These are phyloP conservation scores for Drosophila kokeensis DNA, from an alignment of 2,888 invertebrate species.

Conservation along the genomic window DNA sequence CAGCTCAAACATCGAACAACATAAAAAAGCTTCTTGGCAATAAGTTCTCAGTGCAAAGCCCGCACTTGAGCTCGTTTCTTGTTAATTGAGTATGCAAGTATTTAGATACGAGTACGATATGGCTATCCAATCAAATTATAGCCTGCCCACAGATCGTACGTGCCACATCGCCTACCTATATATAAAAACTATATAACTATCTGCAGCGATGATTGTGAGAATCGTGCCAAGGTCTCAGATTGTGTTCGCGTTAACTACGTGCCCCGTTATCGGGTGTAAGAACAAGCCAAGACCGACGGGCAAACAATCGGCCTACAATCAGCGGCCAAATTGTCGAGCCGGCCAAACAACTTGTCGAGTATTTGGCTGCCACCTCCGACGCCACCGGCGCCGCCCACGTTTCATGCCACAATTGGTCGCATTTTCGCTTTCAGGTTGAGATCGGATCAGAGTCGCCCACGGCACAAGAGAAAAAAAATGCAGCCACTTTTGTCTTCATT, in stretches of 20 bases:
- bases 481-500: slow-evolving; percentile 35
- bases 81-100: slow-evolving; percentile 15
- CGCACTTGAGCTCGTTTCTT: slow-evolving; percentile 15
- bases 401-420: slow-evolving; percentile 47
- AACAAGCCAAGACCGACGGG: slow-evolving; percentile 28
- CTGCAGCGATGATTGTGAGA: slow-evolving; percentile 52
- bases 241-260: slow-evolving; percentile 72
- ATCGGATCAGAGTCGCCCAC: slow-evolving; percentile 35
- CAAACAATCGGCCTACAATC: slow-evolving; percentile 61
- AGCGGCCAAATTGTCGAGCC: slow-evolving; percentile 54
- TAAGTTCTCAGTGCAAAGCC: not conserved
- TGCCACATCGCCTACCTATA: slow-evolving; percentile 48
- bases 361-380: slow-evolving; percentile 12
- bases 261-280: slow-evolving; percentile 64
- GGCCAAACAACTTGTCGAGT: slow-evolving; percentile 62
- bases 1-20: not conserved
- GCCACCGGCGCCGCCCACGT: slow-evolving; percentile 24
- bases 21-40: not conserved
- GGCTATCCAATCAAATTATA: slow-evolving; percentile 19
- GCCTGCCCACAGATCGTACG: slow-evolving; percentile 55
- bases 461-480: slow-evolving; percentile 26
- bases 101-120: slow-evolving; percentile 18
- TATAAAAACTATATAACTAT: slow-evolving; percentile 22
- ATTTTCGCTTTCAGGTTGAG: slow-evolving; percentile 60
- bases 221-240: slow-evolving; percentile 78